Base-by-base conservation (phyloP, 2,888 invertebrate genomes). In the Acrobasis consociella region DNA sequence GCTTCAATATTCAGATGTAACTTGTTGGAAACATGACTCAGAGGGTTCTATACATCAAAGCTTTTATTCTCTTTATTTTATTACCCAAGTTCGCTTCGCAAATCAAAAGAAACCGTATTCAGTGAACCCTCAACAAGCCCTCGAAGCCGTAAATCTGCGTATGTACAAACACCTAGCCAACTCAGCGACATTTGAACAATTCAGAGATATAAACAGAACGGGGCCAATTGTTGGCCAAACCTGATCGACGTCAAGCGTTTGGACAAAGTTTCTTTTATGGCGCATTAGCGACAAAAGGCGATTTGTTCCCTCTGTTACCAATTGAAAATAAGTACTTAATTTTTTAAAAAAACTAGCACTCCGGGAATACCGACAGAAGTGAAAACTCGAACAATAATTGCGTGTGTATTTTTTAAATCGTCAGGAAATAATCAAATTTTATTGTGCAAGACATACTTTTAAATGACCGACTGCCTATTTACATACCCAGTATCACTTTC, bases 211-310 rank as follows among this genome's bases (percentile, higher is more conserved):
- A 59, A 59, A 59, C 13, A 49, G 11, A 53, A 49, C 55, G 11
- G 50, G 22, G 37, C 68, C 69, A 76, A 76, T 76, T 73, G 73
- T 77, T 71, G 70, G 69, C 65, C 66, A 62, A 77, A 71, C 66
- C 69, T 75, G 79, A 81, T 80, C 80, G 80, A 77, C 75, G 75
- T 71, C 75, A 73, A 74, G 64, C 77, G 70, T 74, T 80, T 67
- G 80, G 82, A 81, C 76, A 79, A 73, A 68, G 72, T 65, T 74
- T 79, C 80, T 80, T 83, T 86, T 82, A 84, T 83, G 79, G 82
- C 78, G 77, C 86, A 87, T 89, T 88, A 86, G 84, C 82, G 81
- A 81, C 81, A 83, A 87, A 87, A 83, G 56, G 11, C 8, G 56
- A 42, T 56, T 22, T 56, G 22, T 42, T 56, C 56, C 56, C 42